Evolutionary conservation across 2,888 invertebrate genomes (phyloP), one percentile per base, ranked within the genome.

Genomic region (Pristionchus japonicus): DNA sequence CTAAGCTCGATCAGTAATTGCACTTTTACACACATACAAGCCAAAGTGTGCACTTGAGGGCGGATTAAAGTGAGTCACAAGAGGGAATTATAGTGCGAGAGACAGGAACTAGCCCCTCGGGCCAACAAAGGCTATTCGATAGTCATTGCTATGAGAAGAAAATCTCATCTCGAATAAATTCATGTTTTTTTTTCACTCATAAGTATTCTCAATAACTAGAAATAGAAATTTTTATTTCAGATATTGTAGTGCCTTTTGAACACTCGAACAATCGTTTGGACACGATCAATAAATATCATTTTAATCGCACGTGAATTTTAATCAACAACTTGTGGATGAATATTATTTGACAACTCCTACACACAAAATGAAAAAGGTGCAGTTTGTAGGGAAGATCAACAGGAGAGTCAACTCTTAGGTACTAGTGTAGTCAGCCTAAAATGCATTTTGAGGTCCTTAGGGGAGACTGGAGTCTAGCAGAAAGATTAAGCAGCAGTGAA

Each of bases 341-440:
- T 77, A 77, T 77, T 77, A 77, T 77, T 34, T 77, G 77, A 77
- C 43, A 77, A 27, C 77, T 43, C 74, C 37, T 17, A 40, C 74
- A 40, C 74, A 77, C 74, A 77, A 43, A 43, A 43, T 77, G 40
- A 34, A 34, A 15, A 37, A 34, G 67, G 67, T 37, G 70, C 20
- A 31, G 70, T 34, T 34, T n/a, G n/a, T 74, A 40, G 15, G 40
- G 40, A 31, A 74, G 70, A 74, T 74, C 77, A n/a, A 47, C 1
- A 47, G 43, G 77, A 47, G 77, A 40, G n/a, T 70, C 77, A 40
- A 40, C 77, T 77, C 47, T 77, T 77, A 40, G 40, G 77, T 43
- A 77, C 34, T 70, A 70, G 70, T 77, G 77, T 47, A 43, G 17
- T 47, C 77, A 43, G 43, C 77, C 77, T 77, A 77, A 70, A 77